phyloP scores from a whole-genome alignment of 2,113 vertebrate species.

The Oreochromis niloticus region DNA sequence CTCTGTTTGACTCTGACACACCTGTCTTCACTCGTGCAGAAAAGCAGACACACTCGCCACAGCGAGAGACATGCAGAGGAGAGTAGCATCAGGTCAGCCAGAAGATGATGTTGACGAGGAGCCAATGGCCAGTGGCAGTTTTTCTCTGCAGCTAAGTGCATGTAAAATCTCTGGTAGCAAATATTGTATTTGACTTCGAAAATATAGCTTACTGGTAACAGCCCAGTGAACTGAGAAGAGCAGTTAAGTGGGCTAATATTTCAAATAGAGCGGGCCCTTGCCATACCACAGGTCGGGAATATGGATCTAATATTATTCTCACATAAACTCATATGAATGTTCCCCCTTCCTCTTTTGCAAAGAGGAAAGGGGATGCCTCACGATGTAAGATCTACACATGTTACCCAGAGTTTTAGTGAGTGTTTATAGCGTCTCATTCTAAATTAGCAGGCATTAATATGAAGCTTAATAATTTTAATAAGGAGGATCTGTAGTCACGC shows the following conservation, averaged over 20 bases:
- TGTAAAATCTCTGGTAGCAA: neutral
- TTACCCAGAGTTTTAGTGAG: neutral
- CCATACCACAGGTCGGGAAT: neutral
- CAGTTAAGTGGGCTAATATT: neutral
- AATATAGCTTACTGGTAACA: neutral
- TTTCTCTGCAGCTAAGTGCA: neutral
- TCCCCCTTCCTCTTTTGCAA: neutral
- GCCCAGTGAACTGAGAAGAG: neutral
- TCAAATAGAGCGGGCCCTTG: neutral
- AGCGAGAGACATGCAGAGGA: neutral
- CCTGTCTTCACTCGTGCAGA: neutral
- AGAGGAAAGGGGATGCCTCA: neutral
- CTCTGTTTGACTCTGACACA: neutral
- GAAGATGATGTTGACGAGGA: neutral
- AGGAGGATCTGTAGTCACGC: neutral
- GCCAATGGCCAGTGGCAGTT: neutral
- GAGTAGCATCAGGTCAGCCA: neutral
- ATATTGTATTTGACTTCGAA: neutral
- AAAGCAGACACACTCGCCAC: neutral
- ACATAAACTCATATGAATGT: neutral
- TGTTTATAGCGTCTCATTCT: neutral
- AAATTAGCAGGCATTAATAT: neutral
- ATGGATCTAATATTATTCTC: neutral
- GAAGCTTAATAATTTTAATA: neutral
- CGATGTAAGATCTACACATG: neutral